These are phyloP conservation scores for Lysiphlebus fabarum DNA, from an alignment of 1,140 invertebrate genomes.

Conservation along the genomic window DNA sequence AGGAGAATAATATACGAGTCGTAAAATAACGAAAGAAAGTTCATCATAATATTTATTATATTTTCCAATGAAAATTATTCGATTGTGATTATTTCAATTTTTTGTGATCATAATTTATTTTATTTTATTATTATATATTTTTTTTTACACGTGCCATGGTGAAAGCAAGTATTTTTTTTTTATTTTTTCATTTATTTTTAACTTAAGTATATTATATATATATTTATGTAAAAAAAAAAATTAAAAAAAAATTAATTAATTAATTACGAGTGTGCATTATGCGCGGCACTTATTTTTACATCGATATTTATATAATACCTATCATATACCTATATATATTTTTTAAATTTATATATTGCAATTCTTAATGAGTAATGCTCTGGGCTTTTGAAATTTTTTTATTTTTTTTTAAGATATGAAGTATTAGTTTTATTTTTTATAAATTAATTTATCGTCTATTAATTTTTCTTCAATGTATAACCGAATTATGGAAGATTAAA, in stretches of 20 bases:
- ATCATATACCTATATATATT: too few relatives aligned
- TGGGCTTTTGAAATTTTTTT: constrained; percentile 21
- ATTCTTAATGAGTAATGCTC: constrained; percentile 26
- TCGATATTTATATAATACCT: too few relatives aligned
- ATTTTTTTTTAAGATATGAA: constrained; percentile 14
- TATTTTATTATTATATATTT: too few relatives aligned
- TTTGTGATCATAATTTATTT: constrained; percentile 6
- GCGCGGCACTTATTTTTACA: too few relatives aligned
- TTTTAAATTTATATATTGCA: constrained; percentile 25
- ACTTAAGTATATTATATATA: too few relatives aligned
- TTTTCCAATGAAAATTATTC: constrained; percentile 22
- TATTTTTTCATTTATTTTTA: too few relatives aligned
- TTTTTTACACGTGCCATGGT: neutral
- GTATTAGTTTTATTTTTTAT: constrained; percentile 9
- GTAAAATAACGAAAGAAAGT: constrained; percentile 23
- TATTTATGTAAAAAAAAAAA: constrained; percentile 6
- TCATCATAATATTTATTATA: neutral
- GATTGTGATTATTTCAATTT: constrained; percentile 32
- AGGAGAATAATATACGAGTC: constrained; percentile 20
- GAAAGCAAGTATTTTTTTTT: neutral
- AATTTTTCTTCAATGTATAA: too few relatives aligned
- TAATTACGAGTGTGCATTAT: neutral
- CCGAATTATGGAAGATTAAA: too few relatives aligned
- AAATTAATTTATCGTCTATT: too few relatives aligned
- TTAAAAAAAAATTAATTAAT: neutral